phyloP scores from a whole-genome alignment of 2,113 vertebrate species.

The Hyla sarda region DNA sequence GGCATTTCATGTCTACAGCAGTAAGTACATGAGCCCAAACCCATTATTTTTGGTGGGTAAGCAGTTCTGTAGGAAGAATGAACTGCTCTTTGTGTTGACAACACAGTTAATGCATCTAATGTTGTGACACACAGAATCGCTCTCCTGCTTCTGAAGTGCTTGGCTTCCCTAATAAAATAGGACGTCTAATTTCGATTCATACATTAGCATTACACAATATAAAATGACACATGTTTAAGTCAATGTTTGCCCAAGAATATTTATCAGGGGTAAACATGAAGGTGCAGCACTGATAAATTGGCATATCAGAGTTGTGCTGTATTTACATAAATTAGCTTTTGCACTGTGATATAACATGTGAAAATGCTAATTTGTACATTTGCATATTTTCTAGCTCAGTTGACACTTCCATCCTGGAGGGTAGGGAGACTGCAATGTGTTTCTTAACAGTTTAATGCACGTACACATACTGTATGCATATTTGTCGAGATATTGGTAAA shows the following conservation, averaged over 20 bases:
- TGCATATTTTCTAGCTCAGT: conserved; percentile 23
- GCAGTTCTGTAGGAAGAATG: background rate
- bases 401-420: conserved; percentile 39
- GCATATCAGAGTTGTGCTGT: conserved; percentile 42
- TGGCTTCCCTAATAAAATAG: conserved; percentile 23
- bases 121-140: background rate
- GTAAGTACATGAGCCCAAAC: background rate
- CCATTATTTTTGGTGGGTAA: background rate
- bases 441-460: background rate
- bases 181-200: conserved; percentile 40
- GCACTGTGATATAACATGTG: conserved; percentile 37
- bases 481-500: background rate
- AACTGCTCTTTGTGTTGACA: conserved; percentile 2
- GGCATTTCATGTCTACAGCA: background rate
- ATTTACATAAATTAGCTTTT: conserved; percentile 54
- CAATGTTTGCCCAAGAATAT: conserved; percentile 47
- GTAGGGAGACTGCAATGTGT: conserved; percentile 7
- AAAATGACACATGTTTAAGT: conserved; percentile 30
- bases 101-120: background rate
- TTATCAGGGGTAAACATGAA: conserved; percentile 53
- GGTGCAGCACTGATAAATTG: conserved; percentile 27
- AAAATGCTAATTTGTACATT: conserved; percentile 41
- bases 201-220: conserved; percentile 39
- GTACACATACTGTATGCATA: background rate
- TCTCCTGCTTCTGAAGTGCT: conserved; percentile 20